Evolutionary conservation across 2,113 vertebrate genomes (phyloP).

Genomic region (Mohoua ochrocephala): DNA sequence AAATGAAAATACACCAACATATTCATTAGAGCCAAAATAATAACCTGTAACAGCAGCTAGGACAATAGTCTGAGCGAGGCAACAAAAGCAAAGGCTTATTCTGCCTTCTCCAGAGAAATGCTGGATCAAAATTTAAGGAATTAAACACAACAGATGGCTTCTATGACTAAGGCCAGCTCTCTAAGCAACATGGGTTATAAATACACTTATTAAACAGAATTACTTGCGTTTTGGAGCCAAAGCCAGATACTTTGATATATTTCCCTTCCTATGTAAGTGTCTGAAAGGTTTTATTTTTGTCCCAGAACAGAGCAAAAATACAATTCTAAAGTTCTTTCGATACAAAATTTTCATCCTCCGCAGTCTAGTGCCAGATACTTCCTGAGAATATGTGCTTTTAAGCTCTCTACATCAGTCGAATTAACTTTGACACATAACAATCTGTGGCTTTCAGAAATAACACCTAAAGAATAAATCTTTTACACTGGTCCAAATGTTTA

Average conservation of each 20-base stretch:
- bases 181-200: conserved; percentile 5
- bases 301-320: conserved; percentile 15
- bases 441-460: conserved; percentile 27
- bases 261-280: not conserved
- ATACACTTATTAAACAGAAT: conserved; percentile 38
- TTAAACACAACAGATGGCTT: conserved; percentile 21
- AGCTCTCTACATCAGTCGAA: not conserved
- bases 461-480: not conserved
- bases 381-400: not conserved
- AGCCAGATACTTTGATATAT: not conserved
- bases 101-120: not conserved
- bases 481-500: not conserved
- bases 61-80: not conserved
- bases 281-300: conserved; percentile 17
- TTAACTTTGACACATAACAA: conserved; percentile 33
- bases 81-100: not conserved
- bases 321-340: not conserved
- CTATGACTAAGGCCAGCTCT: conserved; percentile 7
- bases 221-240: not conserved
- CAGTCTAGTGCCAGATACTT: not conserved
- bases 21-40: not conserved
- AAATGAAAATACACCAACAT: not conserved
- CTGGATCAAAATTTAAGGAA: not conserved
- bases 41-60: not conserved
- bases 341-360: not conserved